These are phyloP conservation scores for Corapipo altera DNA, from an alignment of 2,113 vertebrate genomes.

Conservation along the genomic window DNA sequence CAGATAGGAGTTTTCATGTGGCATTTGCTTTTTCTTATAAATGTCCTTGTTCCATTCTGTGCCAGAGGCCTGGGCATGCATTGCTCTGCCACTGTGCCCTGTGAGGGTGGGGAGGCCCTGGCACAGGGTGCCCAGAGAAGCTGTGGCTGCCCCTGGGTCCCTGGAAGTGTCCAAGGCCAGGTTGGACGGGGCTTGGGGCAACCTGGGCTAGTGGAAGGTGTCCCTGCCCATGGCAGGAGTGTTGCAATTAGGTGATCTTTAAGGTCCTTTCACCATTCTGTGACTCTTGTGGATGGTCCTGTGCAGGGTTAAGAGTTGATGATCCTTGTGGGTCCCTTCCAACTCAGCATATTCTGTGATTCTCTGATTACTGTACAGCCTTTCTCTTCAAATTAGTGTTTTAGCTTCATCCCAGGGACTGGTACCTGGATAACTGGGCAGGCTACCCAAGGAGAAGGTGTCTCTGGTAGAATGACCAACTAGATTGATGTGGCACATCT, in stretches of 20 bases:
- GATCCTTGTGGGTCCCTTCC: not conserved
- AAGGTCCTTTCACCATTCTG: not conserved
- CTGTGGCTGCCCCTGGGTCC: not conserved
- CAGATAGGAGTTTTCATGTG: not conserved
- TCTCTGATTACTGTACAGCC: not conserved
- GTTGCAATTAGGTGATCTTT: not conserved
- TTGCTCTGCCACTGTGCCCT: not conserved
- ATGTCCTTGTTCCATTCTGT: not conserved
- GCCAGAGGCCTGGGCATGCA: not conserved
- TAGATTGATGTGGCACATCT: not conserved
- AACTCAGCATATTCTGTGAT: not conserved
- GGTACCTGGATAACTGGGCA: not conserved
- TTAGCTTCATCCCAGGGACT: not conserved
- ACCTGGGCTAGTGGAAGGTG: fast-evolving
- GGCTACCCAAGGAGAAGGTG: not conserved
- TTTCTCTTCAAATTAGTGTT: not conserved
- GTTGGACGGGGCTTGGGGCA: not conserved
- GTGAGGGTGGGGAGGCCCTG: not conserved
- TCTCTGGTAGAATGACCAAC: not conserved
- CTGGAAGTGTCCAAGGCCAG: fast-evolving
- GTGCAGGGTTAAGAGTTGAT: not conserved
- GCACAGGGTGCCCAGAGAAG: not conserved
- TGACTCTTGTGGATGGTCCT: not conserved
- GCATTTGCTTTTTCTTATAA: not conserved
- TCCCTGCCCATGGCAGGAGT: not conserved